These are phyloP conservation scores for Calycopis cecrops DNA, from an alignment of 1,140 invertebrate species.

Conservation along the genomic window DNA sequence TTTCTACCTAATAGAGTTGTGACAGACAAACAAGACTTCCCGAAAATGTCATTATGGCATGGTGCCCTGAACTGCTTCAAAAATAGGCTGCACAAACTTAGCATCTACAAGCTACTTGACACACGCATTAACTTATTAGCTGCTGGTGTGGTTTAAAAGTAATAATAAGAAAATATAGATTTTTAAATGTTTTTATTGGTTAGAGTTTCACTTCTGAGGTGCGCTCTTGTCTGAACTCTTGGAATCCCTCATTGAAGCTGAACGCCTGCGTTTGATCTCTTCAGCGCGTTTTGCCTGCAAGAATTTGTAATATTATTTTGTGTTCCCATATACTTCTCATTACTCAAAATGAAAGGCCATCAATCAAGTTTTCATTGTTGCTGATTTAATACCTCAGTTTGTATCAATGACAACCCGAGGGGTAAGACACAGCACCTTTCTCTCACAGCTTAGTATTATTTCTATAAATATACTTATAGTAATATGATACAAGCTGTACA, in stretches of 20 bases:
- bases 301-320: constrained; percentile 4
- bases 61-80: too few relatives aligned
- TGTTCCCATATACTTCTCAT: too few relatives aligned
- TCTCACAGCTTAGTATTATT: constrained; percentile 62
- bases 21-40: too few relatives aligned
- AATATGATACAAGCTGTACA: constrained; percentile 51
- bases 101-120: too few relatives aligned
- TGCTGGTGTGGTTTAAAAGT: too few relatives aligned
- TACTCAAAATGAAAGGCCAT: background rate
- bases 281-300: constrained; percentile 76
- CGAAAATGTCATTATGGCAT: too few relatives aligned
- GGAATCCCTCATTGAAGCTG: constrained; percentile 87
- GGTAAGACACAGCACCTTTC: constrained; percentile 65
- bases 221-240: constrained; percentile 77
- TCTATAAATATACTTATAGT: constrained; percentile 49
- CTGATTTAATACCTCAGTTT: constrained; percentile 67
- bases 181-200: constrained; percentile 58
- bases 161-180: constrained; percentile 33
- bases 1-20: too few relatives aligned
- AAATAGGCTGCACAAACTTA: too few relatives aligned
- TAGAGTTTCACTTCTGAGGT: constrained; percentile 65
- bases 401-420: constrained; percentile 53
- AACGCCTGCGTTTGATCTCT: constrained; percentile 84
- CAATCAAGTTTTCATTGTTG: constrained; percentile 33
- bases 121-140: too few relatives aligned